phyloP scores from a whole-genome alignment of 1,140 invertebrate species.

The Trichonephila clavata region DNA sequence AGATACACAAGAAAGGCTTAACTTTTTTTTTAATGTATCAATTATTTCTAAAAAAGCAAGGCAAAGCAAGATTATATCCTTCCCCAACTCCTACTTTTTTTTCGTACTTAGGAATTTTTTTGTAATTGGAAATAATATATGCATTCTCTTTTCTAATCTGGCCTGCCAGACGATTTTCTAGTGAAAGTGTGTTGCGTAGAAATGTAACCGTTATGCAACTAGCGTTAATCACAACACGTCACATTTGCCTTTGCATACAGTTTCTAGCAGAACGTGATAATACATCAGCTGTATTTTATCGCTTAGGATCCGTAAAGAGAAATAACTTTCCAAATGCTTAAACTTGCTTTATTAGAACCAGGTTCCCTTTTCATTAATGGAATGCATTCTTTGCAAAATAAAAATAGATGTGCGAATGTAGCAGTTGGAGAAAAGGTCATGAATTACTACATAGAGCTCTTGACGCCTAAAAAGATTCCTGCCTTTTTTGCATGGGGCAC shows the following conservation, averaged over 20 bases:
- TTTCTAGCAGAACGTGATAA: no score
- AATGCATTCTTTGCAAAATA: constrained; percentile 21
- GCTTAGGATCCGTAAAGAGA: background rate
- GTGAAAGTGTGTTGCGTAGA: background rate
- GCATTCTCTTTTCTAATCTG: background rate
- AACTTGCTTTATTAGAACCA: constrained; percentile 35
- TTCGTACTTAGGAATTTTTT: background rate
- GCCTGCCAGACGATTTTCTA: background rate
- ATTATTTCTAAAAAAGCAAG: background rate
- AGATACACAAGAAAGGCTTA: background rate
- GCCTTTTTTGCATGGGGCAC: no score
- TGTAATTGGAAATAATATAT: background rate
- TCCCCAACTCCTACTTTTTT: background rate
- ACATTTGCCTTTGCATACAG: background rate
- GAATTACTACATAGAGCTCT: background rate
- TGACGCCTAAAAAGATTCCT: background rate
- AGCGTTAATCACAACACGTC: background rate
- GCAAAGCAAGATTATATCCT: background rate
- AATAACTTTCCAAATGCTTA: constrained; percentile 2
- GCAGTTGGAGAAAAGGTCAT: background rate
- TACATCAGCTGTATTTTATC: constrained; percentile 5
- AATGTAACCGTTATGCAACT: background rate
- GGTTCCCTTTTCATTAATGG: constrained; percentile 2
- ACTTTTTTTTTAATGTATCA: background rate
- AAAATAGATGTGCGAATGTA: background rate